Evolutionary conservation across 2,113 vertebrate genomes (phyloP), one percentile per base, ranked within the genome.

Genomic region (Seriola quinqueradiata): DNA sequence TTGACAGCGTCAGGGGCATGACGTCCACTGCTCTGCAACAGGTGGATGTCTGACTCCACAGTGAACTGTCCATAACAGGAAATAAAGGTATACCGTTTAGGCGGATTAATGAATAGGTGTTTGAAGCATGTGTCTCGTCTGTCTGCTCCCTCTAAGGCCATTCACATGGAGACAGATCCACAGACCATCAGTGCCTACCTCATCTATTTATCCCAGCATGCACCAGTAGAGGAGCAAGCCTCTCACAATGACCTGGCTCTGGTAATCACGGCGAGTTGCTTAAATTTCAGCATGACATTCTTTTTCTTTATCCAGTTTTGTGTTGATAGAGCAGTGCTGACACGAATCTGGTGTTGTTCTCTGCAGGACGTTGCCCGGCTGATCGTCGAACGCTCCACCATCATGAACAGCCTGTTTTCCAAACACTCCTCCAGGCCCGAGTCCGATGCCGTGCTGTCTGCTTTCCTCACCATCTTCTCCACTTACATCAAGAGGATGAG

Each of bases 141-240:
- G 2, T 74, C 52, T 83, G 2, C 2, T 77, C 81, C 9, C 0
- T 87, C 78, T 0, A 70, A 99, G 98, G 98, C 98, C 71, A 97
- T 99, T 88, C 98, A 99, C 88, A 96, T 99, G 97, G 98, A 99
- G 93, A 99, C 98, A 0, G 97, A 99, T 81, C 97, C 97, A 1
- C 97, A 98, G 92, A 98, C 97, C 36, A 97, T 99, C 92, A 99
- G 98, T 4, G 98, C 98, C 69, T 99, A 99, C 89, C 92, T 99
- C 81, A 97, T 99, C 80, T 99, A 99, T 91, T 95, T 99, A 17
- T 99, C 98, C 90, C 97, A 99, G 94, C 96, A 99, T n/a, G 97
- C 97, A 16, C 98, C 98, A 0, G 95, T 98, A 58, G 97, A 98
- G 90, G 98, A 99, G 64, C 98, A 99, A 92, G 94, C 95, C 4